These are phyloP conservation scores for Sarcophaga caerulescens DNA, from an alignment of 2,888 invertebrate genomes.

Conservation along the genomic window DNA sequence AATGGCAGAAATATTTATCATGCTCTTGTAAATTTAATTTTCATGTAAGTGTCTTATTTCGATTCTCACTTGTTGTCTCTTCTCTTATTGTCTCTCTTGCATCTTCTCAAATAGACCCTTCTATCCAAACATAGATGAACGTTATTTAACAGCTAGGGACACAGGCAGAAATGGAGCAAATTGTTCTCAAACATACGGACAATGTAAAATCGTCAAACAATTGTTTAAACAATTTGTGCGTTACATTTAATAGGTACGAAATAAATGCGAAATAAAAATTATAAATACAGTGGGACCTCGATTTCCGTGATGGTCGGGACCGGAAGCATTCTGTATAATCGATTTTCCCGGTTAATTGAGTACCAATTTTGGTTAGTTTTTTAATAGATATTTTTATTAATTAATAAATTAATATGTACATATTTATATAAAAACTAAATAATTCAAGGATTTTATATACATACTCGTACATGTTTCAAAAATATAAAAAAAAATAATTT, in stretches of 20 bases:
- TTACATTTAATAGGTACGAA: slow-evolving; percentile 12
- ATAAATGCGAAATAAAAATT: not conserved
- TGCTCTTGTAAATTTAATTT: slow-evolving; percentile 74
- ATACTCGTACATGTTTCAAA: too few species aligned
- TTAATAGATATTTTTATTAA: too few species aligned
- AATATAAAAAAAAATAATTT: too few species aligned
- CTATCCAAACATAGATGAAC: slow-evolving; percentile 72
- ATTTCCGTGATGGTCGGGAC: too few species aligned
- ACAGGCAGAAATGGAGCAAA: slow-evolving; percentile 73
- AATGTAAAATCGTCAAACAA: slow-evolving; percentile 67
- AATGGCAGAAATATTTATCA: slow-evolving; percentile 69
- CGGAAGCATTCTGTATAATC: too few species aligned
- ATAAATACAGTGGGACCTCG: too few species aligned
- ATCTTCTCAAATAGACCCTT: slow-evolving; percentile 70
- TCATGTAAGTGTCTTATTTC: slow-evolving; percentile 73
- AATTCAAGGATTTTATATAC: too few species aligned
- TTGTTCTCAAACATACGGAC: slow-evolving; percentile 72
- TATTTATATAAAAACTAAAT: too few species aligned
- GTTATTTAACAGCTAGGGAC: slow-evolving; percentile 74
- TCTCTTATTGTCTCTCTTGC: not conserved
- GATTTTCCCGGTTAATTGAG: too few species aligned
- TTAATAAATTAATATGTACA: too few species aligned
- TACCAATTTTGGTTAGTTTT: too few species aligned
- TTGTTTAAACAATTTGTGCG: slow-evolving; percentile 46
- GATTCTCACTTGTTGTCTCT: not conserved